Percentiles rank a stretch among this genome's conserved stretches.
phyloP scores from a whole-genome alignment of 2,888 invertebrate species.

The Formica aserva region DNA sequence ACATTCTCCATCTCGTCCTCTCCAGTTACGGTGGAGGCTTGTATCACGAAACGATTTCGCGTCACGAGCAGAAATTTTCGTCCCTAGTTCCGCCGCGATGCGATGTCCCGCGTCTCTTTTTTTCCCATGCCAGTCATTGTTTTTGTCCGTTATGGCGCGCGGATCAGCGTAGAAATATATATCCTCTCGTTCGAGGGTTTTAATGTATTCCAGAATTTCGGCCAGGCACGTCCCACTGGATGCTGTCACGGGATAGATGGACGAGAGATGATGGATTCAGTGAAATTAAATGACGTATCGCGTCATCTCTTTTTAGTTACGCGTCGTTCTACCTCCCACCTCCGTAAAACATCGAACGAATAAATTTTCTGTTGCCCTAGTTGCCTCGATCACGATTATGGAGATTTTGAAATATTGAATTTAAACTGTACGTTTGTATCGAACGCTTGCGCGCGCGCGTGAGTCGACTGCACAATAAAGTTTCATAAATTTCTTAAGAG shows the following conservation, averaged over 20 bases:
- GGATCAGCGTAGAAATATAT: constrained; percentile 35
- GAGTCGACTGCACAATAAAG: constrained; percentile 36
- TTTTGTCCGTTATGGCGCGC: constrained; percentile 48
- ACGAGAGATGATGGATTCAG: constrained; percentile 51
- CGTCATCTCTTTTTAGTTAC: constrained; percentile 37
- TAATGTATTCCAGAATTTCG: constrained; percentile 51
- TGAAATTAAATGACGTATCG: constrained; percentile 50
- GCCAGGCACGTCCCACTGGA: constrained; percentile 50
- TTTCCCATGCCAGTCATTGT: constrained; percentile 38
- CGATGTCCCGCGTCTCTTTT: constrained; percentile 39
- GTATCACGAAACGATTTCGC: constrained; percentile 65
- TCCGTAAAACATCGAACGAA: constrained; percentile 14
- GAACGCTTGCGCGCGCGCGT: constrained; percentile 18
- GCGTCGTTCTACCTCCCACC: neutral
- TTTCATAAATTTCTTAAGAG: constrained; percentile 48
- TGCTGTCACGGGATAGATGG: constrained; percentile 38
- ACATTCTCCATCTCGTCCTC: constrained; percentile 45
- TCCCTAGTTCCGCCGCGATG: constrained; percentile 47
- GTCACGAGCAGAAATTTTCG: constrained; percentile 70
- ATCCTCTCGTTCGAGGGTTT: constrained; percentile 54
- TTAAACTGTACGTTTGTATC: constrained; percentile 31
- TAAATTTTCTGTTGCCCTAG: constrained; percentile 52
- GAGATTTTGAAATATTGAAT: constrained; percentile 44
- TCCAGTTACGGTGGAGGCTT: constrained; percentile 49
- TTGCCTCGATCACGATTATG: constrained; percentile 43